Conservation (phyloP, 2,888 invertebrate species). For the Tethea ocularis region DNA sequence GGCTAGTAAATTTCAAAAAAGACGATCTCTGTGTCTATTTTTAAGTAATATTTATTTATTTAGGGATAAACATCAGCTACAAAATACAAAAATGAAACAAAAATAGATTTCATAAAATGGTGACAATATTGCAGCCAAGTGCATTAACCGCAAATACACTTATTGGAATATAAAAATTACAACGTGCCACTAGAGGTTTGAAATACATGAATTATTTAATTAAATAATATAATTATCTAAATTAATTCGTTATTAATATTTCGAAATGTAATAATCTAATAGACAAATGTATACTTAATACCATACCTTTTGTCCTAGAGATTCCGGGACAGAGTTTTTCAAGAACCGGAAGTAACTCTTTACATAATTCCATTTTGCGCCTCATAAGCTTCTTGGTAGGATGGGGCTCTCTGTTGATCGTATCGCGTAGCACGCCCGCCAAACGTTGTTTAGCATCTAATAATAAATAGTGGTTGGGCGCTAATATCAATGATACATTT, state of each 20-base stretch:
- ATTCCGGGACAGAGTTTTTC: conserved; percentile 88
- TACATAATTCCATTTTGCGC: conserved; percentile 87
- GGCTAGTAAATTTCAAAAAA: not conserved
- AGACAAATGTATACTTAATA: not conserved
- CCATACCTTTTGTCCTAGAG: conserved; percentile 86
- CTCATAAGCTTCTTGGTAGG: conserved; percentile 82
- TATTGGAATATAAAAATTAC: too few relatives aligned
- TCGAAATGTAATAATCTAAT: not conserved
- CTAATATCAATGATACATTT: conserved; percentile 83
- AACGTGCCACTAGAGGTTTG: too few relatives aligned
- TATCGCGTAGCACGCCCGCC: conserved; percentile 82
- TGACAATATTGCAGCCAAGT: too few relatives aligned
- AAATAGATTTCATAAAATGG: too few relatives aligned
- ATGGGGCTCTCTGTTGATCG: conserved; percentile 74
- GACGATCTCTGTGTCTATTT: too few relatives aligned
- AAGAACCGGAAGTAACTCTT: conserved; percentile 85
- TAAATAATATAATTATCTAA: too few relatives aligned
- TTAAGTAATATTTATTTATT: too few relatives aligned
- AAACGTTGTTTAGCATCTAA: conserved; percentile 88
- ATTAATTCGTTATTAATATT: too few relatives aligned
- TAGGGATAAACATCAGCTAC: too few relatives aligned
- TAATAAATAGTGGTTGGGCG: conserved; percentile 87
- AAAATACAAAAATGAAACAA: too few relatives aligned
- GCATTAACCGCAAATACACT: too few relatives aligned
- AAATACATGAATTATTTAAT: too few relatives aligned